Conservation (phyloP, 2,888 invertebrate species). For the Chouioia cunea region DNA sequence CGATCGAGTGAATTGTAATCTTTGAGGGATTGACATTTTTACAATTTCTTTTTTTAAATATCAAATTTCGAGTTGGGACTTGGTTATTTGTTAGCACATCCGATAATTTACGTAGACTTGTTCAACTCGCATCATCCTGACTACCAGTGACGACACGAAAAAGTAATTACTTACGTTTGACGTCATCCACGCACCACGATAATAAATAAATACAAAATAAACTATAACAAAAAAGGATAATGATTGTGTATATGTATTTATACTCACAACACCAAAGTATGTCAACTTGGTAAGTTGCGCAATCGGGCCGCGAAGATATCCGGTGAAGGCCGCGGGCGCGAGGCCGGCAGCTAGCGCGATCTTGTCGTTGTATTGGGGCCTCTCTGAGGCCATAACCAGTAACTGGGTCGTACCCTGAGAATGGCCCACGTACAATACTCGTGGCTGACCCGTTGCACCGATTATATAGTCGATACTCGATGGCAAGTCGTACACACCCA, state of each 20-base stretch:
- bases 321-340: constrained; percentile 65
- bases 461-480: constrained; percentile 71
- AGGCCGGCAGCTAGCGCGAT: constrained; percentile 61
- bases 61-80: too few relatives aligned
- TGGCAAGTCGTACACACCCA: constrained; percentile 72
- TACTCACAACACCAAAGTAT: constrained; percentile 64
- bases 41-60: too few relatives aligned
- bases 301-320: constrained; percentile 63
- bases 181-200: too few relatives aligned
- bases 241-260: not conserved
- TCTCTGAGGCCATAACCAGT: constrained; percentile 64
- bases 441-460: constrained; percentile 62
- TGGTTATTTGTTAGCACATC: too few relatives aligned
- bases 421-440: constrained; percentile 72
- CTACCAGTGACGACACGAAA: too few relatives aligned
- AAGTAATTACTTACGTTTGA: too few relatives aligned
- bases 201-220: not conserved
- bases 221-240: not conserved
- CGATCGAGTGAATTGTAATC: too few relatives aligned
- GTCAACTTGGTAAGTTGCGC: constrained; percentile 62
- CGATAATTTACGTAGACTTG: too few relatives aligned
- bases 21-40: too few relatives aligned
- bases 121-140: too few relatives aligned
- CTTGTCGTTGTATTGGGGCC: constrained; percentile 63
- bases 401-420: constrained; percentile 71